A percentile compares a stretch with the other conserved stretches of the same genome.
Evolutionary conservation across 2,888 invertebrate species (phyloP).

Genomic region (Drosophila multiciliata): DNA sequence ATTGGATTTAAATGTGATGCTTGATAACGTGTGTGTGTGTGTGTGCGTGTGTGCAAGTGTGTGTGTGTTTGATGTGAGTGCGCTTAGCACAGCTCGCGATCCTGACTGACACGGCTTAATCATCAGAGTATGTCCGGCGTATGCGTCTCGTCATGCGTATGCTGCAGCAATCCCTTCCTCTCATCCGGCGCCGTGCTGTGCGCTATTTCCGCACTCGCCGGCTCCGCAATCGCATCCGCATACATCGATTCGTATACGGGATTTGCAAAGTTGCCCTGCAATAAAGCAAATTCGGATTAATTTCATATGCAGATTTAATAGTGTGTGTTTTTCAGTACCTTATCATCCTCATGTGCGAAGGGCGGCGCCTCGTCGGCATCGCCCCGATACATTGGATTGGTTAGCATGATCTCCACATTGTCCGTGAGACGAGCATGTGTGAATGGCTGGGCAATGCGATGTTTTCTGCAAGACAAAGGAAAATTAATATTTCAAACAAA

Average conservation of each 20-base stretch:
- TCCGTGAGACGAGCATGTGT: conserved; percentile 92
- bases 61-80: conserved; percentile 18
- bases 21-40: conserved; percentile 20
- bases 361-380: conserved; percentile 89
- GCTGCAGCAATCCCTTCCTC: conserved; percentile 86
- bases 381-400: conserved; percentile 94
- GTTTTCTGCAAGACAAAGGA: conserved; percentile 84
- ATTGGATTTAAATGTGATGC: conserved; percentile 43
- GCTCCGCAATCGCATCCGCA: conserved; percentile 84
- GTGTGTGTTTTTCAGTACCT: conserved; percentile 84
- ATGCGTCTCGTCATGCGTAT: conserved; percentile 85
- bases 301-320: background rate
- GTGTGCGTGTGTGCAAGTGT: conserved; percentile 13
- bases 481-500: background rate
- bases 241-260: conserved; percentile 95
- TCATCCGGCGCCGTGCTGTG: conserved; percentile 85
- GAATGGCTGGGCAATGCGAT: conserved; percentile 87
- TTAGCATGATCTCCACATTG: conserved; percentile 90
- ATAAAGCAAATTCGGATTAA: conserved; percentile 25
- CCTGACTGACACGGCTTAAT: conserved; percentile 64
- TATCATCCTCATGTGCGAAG: conserved; percentile 87
- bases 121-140: conserved; percentile 85
- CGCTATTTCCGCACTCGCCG: conserved; percentile 78
- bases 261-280: conserved; percentile 91
- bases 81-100: conserved; percentile 77